Evolutionary conservation across 2,888 invertebrate genomes (phyloP).

Genomic region (Panzeria rudis): DNA sequence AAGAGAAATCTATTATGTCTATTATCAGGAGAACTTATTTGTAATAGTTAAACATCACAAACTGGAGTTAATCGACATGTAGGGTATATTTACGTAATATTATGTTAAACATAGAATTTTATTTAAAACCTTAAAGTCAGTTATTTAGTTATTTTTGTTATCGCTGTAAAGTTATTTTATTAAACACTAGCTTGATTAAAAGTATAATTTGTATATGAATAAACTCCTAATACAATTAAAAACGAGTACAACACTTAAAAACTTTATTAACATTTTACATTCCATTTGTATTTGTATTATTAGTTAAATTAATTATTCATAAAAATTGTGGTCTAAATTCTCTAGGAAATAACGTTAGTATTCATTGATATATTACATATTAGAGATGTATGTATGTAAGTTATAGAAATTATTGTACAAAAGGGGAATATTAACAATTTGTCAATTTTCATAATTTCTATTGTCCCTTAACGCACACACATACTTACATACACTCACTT

Average conservation of each 20-base stretch:
- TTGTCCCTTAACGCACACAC: slow-evolving; percentile 30
- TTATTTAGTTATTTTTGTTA: background rate
- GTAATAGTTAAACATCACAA: too few species aligned
- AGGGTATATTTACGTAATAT: too few species aligned
- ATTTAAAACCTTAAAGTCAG: too few species aligned
- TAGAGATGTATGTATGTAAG: slow-evolving; percentile 47
- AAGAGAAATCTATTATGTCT: too few species aligned
- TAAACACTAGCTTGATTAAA: background rate
- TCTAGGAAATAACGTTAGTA: background rate
- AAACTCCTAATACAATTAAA: background rate
- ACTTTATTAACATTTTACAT: slow-evolving; percentile 19
- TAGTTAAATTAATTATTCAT: slow-evolving; percentile 57
- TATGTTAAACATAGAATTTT: too few species aligned
- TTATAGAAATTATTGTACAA: slow-evolving; percentile 32
- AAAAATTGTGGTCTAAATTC: slow-evolving; percentile 46
- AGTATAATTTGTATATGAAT: background rate
- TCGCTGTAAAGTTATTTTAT: background rate
- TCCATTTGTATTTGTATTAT: slow-evolving; percentile 36
- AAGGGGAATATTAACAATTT: slow-evolving; percentile 46
- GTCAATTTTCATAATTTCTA: slow-evolving; percentile 57
- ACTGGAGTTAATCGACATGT: too few species aligned
- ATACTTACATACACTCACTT: background rate
- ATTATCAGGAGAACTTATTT: too few species aligned
- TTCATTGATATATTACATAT: slow-evolving; percentile 24
- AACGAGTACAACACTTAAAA: background rate